phyloP scores from a whole-genome alignment of 1,140 invertebrate genomes.

The Drosophila bifasciata region DNA sequence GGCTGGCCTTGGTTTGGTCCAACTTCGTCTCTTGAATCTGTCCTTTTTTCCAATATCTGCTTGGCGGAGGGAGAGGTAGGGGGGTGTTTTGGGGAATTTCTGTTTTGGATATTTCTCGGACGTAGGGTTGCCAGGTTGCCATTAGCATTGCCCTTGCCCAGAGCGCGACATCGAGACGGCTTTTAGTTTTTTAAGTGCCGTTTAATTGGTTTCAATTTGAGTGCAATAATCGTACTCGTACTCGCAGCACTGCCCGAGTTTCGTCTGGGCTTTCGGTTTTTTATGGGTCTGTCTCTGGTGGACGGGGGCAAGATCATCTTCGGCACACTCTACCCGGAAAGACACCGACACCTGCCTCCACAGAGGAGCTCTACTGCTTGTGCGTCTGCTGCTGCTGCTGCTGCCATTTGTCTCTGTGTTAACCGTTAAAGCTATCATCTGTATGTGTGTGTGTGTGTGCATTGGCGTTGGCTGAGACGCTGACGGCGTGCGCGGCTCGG shows the following conservation, averaged over 20 bases:
- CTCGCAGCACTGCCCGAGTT: conserved; percentile 5
- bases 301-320: conserved; percentile 36
- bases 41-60: conserved; percentile 18
- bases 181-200: conserved; percentile 37
- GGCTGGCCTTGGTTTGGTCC: conserved; percentile 62
- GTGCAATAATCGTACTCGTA: conserved; percentile 18
- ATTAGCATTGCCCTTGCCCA: conserved; percentile 42
- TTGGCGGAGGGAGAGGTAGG: conserved; percentile 7
- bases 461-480: conserved; percentile 19
- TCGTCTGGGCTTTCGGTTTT: background rate
- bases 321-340: conserved; percentile 43
- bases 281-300: conserved; percentile 16
- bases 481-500: conserved; percentile 19
- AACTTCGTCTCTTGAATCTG: conserved; percentile 9
- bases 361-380: conserved; percentile 23
- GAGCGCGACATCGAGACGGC: conserved; percentile 6
- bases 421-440: background rate
- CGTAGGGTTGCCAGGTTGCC: conserved; percentile 6
- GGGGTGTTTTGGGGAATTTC: background rate
- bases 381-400: too few relatives aligned
- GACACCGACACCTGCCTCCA: conserved; percentile 38
- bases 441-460: conserved; percentile 7
- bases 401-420: too few relatives aligned
- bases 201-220: conserved; percentile 55
- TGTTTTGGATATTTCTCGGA: background rate